Percentiles rank a stretch among this genome's conserved stretches.
phyloP scores from a whole-genome alignment of 2,888 invertebrate species.

The Luperina testacea region DNA sequence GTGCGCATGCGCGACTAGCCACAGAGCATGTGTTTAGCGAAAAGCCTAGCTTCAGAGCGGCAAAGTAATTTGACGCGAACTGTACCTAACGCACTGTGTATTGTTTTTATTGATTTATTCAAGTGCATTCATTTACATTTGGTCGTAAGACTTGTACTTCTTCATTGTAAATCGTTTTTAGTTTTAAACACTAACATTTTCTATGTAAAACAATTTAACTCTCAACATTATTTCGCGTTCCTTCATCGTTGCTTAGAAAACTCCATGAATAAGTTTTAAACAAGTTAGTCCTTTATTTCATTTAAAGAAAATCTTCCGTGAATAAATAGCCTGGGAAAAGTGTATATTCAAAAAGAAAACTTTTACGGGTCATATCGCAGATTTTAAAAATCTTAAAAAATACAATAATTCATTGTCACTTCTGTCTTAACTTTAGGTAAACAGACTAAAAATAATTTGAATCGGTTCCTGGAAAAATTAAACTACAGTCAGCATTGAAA shows the following conservation, averaged over 20 bases:
- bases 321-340: slow-evolving; percentile 27
- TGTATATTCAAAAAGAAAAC: neutral
- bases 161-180: neutral
- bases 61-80: no score
- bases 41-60: no score
- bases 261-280: neutral
- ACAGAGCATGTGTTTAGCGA: no score
- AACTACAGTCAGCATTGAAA: neutral
- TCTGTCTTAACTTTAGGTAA: neutral
- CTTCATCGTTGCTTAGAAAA: neutral
- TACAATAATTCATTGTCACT: neutral
- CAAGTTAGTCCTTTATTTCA: neutral
- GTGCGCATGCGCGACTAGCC: no score
- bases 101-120: neutral
- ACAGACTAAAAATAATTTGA: neutral
- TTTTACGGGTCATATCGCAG: slow-evolving; percentile 1
- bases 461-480: neutral
- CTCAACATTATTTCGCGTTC: neutral
- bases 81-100: neutral
- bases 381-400: neutral
- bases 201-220: neutral
- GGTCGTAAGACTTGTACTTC: neutral
- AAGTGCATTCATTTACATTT: neutral
- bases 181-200: neutral
- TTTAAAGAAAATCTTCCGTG: neutral